phyloP scores from a whole-genome alignment of 2,888 invertebrate species.

The Parnassius mnemosyne region DNA sequence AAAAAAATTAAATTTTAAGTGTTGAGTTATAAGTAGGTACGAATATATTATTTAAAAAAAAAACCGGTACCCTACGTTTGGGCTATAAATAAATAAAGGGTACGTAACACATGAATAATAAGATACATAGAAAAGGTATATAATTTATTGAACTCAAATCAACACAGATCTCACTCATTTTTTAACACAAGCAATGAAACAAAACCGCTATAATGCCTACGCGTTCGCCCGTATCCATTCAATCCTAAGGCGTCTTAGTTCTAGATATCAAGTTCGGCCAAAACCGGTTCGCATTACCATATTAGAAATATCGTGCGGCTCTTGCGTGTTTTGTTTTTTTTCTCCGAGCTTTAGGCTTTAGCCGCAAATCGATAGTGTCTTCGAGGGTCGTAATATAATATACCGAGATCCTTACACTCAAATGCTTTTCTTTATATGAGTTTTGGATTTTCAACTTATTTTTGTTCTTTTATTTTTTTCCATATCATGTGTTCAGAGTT shows the following conservation, averaged over 20 bases:
- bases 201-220: conserved; percentile 11
- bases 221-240: conserved; percentile 26
- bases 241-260: conserved; percentile 33
- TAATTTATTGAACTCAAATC: too few relatives aligned
- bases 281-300: conserved; percentile 40
- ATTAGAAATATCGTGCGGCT: conserved; percentile 34
- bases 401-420: not conserved
- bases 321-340: conserved; percentile 30
- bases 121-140: too few relatives aligned
- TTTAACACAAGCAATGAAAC: not conserved
- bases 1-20: too few relatives aligned
- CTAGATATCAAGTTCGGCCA: conserved; percentile 36
- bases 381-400: not conserved
- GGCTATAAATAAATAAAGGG: too few relatives aligned
- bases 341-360: conserved; percentile 6
- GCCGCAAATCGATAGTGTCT: conserved; percentile 11
- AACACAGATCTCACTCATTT: too few relatives aligned
- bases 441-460: not conserved
- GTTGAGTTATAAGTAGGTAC: too few relatives aligned
- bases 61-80: too few relatives aligned
- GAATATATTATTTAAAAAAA: too few relatives aligned
- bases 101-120: too few relatives aligned
- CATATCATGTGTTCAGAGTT: too few relatives aligned
- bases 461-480: conserved; percentile 1
- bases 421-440: not conserved